Evolutionary conservation across 2,113 vertebrate genomes (phyloP).

Genomic region (Albula goreensis): DNA sequence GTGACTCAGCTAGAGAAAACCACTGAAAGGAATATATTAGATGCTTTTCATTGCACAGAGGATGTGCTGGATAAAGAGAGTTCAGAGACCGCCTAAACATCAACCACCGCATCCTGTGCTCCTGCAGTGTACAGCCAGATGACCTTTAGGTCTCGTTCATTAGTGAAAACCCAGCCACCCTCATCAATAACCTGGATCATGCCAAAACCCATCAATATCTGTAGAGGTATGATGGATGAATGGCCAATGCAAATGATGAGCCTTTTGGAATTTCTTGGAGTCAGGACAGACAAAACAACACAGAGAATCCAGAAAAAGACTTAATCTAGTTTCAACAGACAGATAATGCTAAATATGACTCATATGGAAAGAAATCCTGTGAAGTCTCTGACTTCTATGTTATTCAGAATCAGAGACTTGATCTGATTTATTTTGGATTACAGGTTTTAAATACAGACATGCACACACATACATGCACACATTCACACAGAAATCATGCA

Average conservation of each 20-base stretch:
- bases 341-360: not conserved
- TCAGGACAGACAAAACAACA: not conserved
- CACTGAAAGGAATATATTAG: not conserved
- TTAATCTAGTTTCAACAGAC: not conserved
- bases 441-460: conserved; percentile 48
- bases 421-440: conserved; percentile 47
- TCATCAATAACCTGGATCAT: conserved; percentile 24
- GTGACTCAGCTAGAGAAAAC: not conserved
- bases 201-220: conserved; percentile 6
- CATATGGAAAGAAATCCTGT: not conserved
- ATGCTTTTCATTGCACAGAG: not conserved
- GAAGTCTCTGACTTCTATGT: conserved; percentile 41
- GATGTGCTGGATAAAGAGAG: not conserved
- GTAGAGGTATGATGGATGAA: conserved; percentile 17
- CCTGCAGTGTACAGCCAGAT: too few species aligned
- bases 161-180: not conserved
- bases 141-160: not conserved
- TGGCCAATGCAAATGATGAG: not conserved
- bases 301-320: not conserved
- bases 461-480: conserved; percentile 23
- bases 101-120: not conserved
- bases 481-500: not conserved
- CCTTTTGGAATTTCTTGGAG: not conserved
- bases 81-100: not conserved
- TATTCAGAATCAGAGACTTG: conserved; percentile 52